These are phyloP conservation scores for Penaeus indicus DNA, from an alignment of 1,140 invertebrate genomes.

Conservation along the genomic window DNA sequence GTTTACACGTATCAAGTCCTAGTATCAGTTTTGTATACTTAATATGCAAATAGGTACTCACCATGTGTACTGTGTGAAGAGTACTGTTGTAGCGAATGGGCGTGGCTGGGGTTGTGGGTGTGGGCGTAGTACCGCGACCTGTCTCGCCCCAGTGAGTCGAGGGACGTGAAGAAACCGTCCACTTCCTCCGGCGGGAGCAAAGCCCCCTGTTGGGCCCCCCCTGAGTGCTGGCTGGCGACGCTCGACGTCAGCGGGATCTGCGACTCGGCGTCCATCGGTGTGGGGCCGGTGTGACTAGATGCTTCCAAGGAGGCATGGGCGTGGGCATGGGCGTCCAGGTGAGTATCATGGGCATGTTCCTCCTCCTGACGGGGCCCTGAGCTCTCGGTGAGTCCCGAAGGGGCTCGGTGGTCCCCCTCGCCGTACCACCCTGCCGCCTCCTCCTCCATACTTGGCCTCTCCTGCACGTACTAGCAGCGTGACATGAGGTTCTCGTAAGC, in stretches of 20 bases:
- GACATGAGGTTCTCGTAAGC: too few relatives aligned
- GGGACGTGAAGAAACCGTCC: constrained; percentile 56
- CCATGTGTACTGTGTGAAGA: constrained; percentile 44
- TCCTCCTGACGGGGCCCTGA: constrained; percentile 7
- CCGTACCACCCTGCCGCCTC: not conserved
- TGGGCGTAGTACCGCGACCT: constrained; percentile 51
- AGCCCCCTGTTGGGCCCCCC: constrained; percentile 40
- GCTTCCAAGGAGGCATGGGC: constrained; percentile 39
- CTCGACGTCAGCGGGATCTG: constrained; percentile 22
- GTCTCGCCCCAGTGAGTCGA: constrained; percentile 54
- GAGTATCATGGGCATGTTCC: constrained; percentile 28
- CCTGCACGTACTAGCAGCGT: too few relatives aligned
- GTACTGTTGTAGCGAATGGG: constrained; percentile 50
- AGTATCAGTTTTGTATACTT: too few relatives aligned
- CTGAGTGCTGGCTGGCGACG: constrained; percentile 26
- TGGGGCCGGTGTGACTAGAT: constrained; percentile 13
- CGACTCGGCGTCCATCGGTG: constrained; percentile 33
- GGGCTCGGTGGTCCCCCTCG: not conserved
- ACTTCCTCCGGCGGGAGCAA: constrained; percentile 55
- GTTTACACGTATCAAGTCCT: too few relatives aligned
- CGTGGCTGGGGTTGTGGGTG: constrained; percentile 44
- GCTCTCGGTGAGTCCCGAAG: not conserved
- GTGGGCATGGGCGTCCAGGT: constrained; percentile 13
- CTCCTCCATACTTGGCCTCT: too few relatives aligned
- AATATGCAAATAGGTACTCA: constrained; percentile 16